Evolutionary conservation across 2,888 invertebrate species (phyloP).

Genomic region (Megastigmus dorsalis): DNA sequence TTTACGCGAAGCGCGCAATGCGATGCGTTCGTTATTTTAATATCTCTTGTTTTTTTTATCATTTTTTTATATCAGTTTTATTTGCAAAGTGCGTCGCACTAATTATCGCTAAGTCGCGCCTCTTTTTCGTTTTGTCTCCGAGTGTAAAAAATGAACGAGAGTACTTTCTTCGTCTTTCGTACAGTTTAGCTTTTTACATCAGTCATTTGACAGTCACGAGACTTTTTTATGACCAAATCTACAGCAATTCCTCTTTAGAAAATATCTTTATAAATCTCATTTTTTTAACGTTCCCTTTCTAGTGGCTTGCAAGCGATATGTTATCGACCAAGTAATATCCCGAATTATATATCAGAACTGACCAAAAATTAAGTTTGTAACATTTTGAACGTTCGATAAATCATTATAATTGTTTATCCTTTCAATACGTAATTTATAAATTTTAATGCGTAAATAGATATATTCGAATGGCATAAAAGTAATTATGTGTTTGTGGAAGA

Average conservation of each 20-base stretch:
- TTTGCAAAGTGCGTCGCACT: slow-evolving; percentile 47
- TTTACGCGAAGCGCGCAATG: slow-evolving; percentile 46
- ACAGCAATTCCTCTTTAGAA: not conserved
- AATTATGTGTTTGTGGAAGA: too few relatives aligned
- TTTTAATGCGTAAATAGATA: too few relatives aligned
- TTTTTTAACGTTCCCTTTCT: too few relatives aligned
- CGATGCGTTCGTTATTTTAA: slow-evolving; percentile 25
- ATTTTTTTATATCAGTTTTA: slow-evolving; percentile 30
- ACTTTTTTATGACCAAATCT: slow-evolving; percentile 34
- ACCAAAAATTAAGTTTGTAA: too few relatives aligned
- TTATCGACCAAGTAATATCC: too few relatives aligned
- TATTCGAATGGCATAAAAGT: not conserved
- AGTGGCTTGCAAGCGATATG: too few relatives aligned
- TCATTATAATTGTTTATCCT: too few relatives aligned
- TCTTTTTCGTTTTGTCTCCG: slow-evolving; percentile 27
- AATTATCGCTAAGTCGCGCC: slow-evolving; percentile 34
- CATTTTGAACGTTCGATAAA: too few relatives aligned
- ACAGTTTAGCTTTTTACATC: slow-evolving; percentile 50
- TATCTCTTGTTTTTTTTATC: slow-evolving; percentile 10
- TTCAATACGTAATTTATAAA: too few relatives aligned
- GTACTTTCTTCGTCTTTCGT: slow-evolving; percentile 55
- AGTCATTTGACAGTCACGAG: slow-evolving; percentile 53
- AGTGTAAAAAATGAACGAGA: slow-evolving; percentile 57
- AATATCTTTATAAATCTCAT: too few relatives aligned
- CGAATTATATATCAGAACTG: too few relatives aligned